Percentiles rank a stretch among this genome's conserved stretches.
phyloP scores from a whole-genome alignment of 1,140 invertebrate species.

The Gryon sp. region DNA sequence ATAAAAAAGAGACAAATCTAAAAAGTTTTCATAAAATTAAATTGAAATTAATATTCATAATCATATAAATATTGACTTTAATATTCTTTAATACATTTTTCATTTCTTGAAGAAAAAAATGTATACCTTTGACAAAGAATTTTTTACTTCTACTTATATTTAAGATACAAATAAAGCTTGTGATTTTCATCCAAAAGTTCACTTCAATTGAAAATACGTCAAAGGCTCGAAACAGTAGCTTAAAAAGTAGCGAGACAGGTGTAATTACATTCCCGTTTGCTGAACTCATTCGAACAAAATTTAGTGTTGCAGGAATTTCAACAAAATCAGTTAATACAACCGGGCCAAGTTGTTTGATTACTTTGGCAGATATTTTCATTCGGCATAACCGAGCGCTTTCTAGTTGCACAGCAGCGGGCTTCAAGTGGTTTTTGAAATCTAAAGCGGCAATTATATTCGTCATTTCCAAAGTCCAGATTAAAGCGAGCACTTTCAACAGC shows the following conservation, averaged over 20 bases:
- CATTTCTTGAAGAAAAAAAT: too few species aligned
- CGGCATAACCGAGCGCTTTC: constrained; percentile 17
- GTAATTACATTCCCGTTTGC: constrained; percentile 29
- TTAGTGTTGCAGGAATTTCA: constrained; percentile 28
- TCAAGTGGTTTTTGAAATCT: constrained; percentile 38
- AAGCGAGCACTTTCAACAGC: constrained; percentile 38
- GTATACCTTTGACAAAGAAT: too few species aligned
- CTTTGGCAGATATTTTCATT: constrained; percentile 36
- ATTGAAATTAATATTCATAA: too few species aligned
- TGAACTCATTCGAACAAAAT: constrained; percentile 32
- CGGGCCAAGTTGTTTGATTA: constrained; percentile 26
- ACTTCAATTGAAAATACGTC: too few species aligned
- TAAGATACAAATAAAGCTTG: too few species aligned
- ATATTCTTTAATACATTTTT: too few species aligned
- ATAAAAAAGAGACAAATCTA: too few species aligned
- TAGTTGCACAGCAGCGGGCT: background rate
- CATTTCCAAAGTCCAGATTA: constrained; percentile 50
- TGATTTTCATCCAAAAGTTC: too few species aligned
- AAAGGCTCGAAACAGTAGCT: too few species aligned
- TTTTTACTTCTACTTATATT: too few species aligned
- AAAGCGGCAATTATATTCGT: constrained; percentile 40
- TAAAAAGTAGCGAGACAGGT: constrained; percentile 15
- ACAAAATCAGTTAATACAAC: constrained; percentile 40
- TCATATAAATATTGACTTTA: too few species aligned
- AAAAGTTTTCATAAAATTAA: too few species aligned